Base-by-base conservation (phyloP, 2,113 vertebrate species). In the Upupa epops region DNA sequence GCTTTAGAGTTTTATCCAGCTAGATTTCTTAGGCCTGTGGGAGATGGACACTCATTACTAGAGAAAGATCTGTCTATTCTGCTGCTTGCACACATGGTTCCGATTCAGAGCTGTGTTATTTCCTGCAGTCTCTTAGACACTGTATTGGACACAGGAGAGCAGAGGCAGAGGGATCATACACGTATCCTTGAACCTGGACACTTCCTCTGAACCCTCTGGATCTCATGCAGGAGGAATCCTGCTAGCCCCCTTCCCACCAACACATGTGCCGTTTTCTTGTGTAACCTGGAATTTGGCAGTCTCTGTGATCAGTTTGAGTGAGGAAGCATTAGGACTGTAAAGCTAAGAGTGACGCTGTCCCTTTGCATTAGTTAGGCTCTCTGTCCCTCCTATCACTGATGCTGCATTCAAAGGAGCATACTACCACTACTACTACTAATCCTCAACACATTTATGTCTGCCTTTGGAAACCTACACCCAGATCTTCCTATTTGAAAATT, bases 361-460 rank as follows among this genome's bases (percentile, higher is more conserved):
- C 65, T 92, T 88, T 70, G 11, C 82, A 59, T 76, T 88, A 63
- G 88, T 93, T 85, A 81, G 32, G 13, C 55, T 88, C 63, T 36
- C 37, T 88, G 63, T 63, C 78, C 31, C 63, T 93, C 78, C 83
- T 74, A 1, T 49, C 61, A 87, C 86, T 66, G 52, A 51, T 6
- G 5, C 63, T 75, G 54, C 36, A 29, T 46, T 92, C 31, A 6
- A 51, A 72, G 40, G 51, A 25, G 2, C 32, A 20, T 22, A 40
- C n/a, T 77, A 70, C 69, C 59, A 80, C 51, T 54, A 59, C 11
- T 42, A 42, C 68, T 42, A 68, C 51, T 42, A 72, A 83, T 55
- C 87, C 36, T 60, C 49, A 74, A 21, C 19, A 40, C 25, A 18
- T 78, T 83, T 85, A 32, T 75, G 5, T 69, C 54, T 92, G 73